phyloP scores from a whole-genome alignment of 2,888 invertebrate species.

The Heliconius hortense region DNA sequence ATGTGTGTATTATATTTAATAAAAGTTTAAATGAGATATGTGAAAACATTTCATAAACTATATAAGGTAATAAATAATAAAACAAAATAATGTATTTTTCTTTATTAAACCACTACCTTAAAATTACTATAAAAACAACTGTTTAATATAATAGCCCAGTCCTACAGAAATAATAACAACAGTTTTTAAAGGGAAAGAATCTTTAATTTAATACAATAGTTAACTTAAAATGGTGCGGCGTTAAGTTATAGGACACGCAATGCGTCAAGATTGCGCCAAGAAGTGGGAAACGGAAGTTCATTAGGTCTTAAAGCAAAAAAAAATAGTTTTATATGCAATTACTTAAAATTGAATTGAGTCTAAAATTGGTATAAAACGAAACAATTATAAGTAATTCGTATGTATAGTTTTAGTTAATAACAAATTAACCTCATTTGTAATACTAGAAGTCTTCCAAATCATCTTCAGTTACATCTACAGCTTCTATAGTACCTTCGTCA shows the following conservation, averaged over 20 bases:
- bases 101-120: conserved; percentile 4
- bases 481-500: conserved; percentile 26
- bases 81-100: neutral
- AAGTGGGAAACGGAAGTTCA: too few species aligned
- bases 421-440: neutral
- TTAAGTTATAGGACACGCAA: neutral
- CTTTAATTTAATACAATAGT: neutral
- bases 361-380: too few species aligned
- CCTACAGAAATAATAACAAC: neutral
- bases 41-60: neutral
- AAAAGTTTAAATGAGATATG: neutral
- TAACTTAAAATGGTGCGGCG: neutral
- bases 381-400: too few species aligned
- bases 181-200: neutral
- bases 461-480: conserved; percentile 49
- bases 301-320: too few species aligned
- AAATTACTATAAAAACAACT: neutral
- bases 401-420: neutral
- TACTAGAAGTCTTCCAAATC: conserved; percentile 63
- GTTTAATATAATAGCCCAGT: neutral
- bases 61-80: neutral
- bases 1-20: neutral
- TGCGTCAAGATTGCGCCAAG: too few species aligned
- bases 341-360: too few species aligned
- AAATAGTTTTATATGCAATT: too few species aligned